phyloP scores from a whole-genome alignment of 2,113 vertebrate species.

The Tachuris rubrigastra region DNA sequence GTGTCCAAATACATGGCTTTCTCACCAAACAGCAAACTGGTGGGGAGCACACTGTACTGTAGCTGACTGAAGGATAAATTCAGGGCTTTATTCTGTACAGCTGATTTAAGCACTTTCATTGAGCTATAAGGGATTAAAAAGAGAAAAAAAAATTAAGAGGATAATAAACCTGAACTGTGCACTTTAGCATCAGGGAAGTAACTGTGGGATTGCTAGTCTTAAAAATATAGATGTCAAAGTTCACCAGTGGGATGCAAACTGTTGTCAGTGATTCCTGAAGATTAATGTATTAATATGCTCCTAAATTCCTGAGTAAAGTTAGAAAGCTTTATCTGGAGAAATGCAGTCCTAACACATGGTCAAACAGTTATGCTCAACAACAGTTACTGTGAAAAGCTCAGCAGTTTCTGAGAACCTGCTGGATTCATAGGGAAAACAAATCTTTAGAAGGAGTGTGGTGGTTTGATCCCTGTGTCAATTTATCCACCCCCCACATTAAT shows the following conservation, averaged over 20 bases:
- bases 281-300: neutral
- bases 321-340: neutral
- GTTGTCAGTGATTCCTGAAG: neutral
- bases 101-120: neutral
- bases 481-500: too few species aligned
- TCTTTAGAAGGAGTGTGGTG: neutral
- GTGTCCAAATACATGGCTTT: neutral
- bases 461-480: too few species aligned
- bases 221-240: neutral
- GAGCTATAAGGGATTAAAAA: neutral
- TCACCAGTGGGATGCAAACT: neutral
- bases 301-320: neutral
- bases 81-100: neutral
- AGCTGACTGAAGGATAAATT: neutral
- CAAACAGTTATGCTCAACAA: neutral
- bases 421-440: neutral
- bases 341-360: neutral
- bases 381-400: neutral
- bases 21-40: neutral
- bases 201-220: neutral
- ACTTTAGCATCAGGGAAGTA: neutral
- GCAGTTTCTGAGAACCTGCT: neutral
- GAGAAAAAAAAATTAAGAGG: neutral
- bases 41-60: neutral
- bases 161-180: neutral